phyloP scores from a whole-genome alignment of 2,797 vertebrate species.

The Clarias fuscus region DNA sequence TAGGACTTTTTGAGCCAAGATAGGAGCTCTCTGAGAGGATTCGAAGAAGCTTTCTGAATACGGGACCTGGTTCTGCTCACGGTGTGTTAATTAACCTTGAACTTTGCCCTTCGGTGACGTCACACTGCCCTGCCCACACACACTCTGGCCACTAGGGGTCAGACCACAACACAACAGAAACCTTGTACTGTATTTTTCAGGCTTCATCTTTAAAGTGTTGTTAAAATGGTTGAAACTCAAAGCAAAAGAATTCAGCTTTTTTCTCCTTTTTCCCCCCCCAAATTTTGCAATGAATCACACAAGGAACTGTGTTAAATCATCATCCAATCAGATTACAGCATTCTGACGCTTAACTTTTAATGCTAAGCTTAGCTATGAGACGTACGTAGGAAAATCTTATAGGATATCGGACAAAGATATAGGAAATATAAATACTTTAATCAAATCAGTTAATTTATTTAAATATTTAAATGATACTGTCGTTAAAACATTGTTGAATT shows the following conservation, averaged over 20 bases:
- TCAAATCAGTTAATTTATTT: not conserved
- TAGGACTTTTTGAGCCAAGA: too few relatives aligned
- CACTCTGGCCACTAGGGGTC: constrained; percentile 3
- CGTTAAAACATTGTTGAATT: not conserved
- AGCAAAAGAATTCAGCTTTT: not conserved
- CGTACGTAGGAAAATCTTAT: too few relatives aligned
- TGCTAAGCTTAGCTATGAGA: not conserved
- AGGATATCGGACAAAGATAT: too few relatives aligned
- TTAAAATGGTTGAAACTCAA: not conserved
- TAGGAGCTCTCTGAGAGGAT: too few relatives aligned
- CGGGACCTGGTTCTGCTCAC: not conserved
- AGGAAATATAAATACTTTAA: not conserved
- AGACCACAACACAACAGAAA: not conserved
- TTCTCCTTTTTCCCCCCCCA: not conserved
- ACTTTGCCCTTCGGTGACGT: too few relatives aligned
- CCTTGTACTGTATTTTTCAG: not conserved
- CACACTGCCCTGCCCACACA: not conserved
- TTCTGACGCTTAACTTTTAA: not conserved
- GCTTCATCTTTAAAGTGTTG: not conserved
- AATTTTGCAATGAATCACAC: not conserved
- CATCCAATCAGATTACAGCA: not conserved
- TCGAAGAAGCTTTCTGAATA: too few relatives aligned
- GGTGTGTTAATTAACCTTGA: not conserved
- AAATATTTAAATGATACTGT: not conserved
- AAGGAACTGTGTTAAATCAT: not conserved